Evolutionary conservation across 2,113 vertebrate species (phyloP).

Genomic region (Syngnathus scovelli): DNA sequence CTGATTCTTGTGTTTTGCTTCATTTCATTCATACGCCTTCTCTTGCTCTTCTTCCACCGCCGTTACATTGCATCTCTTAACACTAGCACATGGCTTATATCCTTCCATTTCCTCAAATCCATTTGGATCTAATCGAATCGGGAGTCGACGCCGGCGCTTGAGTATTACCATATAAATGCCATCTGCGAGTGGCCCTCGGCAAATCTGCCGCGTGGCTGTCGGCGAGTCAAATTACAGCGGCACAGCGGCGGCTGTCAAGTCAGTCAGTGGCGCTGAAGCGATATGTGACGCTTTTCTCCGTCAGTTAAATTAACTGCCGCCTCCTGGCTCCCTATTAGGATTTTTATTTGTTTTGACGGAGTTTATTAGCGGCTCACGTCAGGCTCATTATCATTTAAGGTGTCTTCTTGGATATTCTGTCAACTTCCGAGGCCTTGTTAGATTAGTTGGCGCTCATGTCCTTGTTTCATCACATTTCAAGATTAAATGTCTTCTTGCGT

Average conservation of each 20-base stretch:
- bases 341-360: background rate
- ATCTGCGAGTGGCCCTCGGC: constrained; percentile 51
- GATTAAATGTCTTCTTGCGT: background rate
- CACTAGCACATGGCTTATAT: constrained; percentile 48
- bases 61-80: constrained; percentile 37
- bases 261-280: constrained; percentile 22
- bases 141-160: constrained; percentile 50
- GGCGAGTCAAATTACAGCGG: constrained; percentile 53
- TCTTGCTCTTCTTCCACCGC: constrained; percentile 2
- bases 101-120: constrained; percentile 45
- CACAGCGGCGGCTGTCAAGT: constrained; percentile 49
- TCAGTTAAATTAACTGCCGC: background rate
- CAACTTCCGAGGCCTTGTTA: background rate
- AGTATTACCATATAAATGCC: constrained; percentile 68
- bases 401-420: background rate
- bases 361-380: background rate
- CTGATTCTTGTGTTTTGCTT: background rate
- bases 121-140: constrained; percentile 58
- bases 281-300: background rate
- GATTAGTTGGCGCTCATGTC: background rate
- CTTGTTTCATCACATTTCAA: background rate
- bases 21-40: background rate
- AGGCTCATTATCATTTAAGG: background rate
- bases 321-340: background rate
- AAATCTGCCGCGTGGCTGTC: constrained; percentile 29